Conservation (phyloP, 2,113 vertebrate species). For the Dipodomys stephensi region DNA sequence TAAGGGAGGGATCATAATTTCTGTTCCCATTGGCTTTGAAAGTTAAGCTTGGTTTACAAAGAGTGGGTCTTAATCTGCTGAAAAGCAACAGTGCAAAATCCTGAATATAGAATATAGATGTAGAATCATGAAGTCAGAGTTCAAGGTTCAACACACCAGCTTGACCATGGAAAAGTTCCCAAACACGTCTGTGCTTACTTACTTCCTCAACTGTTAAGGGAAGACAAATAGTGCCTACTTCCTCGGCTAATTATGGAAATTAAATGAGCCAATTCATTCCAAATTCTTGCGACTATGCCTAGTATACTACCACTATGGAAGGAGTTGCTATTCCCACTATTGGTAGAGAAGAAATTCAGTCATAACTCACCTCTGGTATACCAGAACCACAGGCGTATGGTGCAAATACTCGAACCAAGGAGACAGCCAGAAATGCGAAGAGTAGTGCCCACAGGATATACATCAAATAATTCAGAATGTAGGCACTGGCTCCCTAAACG, state of each 20-base stretch:
- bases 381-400: conserved; percentile 99
- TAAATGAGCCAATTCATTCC: background rate
- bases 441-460: conserved; percentile 96
- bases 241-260: background rate
- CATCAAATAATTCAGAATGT: conserved; percentile 97
- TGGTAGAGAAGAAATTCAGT: background rate
- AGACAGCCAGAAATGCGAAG: conserved; percentile 97
- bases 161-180: background rate
- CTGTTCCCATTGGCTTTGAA: background rate
- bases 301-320: background rate
- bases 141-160: background rate
- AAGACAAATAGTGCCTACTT: background rate
- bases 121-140: background rate
- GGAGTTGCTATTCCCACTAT: background rate
- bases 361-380: conserved; percentile 95
- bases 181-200: background rate
- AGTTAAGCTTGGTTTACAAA: conserved; percentile 35
- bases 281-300: background rate
- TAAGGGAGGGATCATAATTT: background rate
- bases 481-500: conserved; percentile 94
- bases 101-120: background rate
- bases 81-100: background rate
- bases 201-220: background rate
- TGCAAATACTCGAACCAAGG: conserved; percentile 96
- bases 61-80: background rate